phyloP scores from a whole-genome alignment of 2,888 invertebrate genomes.

The Phytoseiulus persimilis region DNA sequence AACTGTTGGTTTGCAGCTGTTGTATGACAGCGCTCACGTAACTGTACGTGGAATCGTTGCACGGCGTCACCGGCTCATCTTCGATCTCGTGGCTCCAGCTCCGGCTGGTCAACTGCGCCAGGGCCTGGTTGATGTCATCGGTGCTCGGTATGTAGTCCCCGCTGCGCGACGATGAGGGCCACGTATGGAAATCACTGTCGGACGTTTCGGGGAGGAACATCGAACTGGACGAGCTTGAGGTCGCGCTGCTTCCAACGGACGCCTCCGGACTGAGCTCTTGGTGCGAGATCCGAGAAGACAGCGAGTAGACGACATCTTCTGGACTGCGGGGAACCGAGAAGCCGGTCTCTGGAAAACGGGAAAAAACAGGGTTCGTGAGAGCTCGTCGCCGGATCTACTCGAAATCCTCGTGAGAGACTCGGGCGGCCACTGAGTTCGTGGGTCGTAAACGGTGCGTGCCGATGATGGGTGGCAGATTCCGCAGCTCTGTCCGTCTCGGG shows the following conservation, averaged over 20 bases:
- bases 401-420: background rate
- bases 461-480: too few relatives aligned
- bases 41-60: conserved; percentile 32
- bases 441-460: too few relatives aligned
- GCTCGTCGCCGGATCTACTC: background rate
- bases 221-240: conserved; percentile 34
- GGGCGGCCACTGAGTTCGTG: too few relatives aligned
- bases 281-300: conserved; percentile 13
- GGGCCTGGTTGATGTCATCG: conserved; percentile 27
- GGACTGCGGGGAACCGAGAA: background rate
- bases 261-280: conserved; percentile 32
- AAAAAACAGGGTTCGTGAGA: background rate
- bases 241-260: conserved; percentile 10
- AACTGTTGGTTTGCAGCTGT: conserved; percentile 28
- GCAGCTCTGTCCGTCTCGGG: too few relatives aligned
- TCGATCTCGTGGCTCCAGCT: conserved; percentile 24
- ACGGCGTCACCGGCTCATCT: conserved; percentile 27
- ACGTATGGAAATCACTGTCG: conserved; percentile 18
- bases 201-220: conserved; percentile 18
- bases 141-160: conserved; percentile 19
- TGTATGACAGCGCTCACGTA: conserved; percentile 27
- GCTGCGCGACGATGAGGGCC: conserved; percentile 32
- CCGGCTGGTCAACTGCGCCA: conserved; percentile 28
- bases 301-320: background rate
- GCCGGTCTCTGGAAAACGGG: background rate